A percentile compares a stretch with the other conserved stretches of the same genome.
Evolutionary conservation across 2,888 invertebrate genomes (phyloP).

Genomic region (Nymphalis c-album): DNA sequence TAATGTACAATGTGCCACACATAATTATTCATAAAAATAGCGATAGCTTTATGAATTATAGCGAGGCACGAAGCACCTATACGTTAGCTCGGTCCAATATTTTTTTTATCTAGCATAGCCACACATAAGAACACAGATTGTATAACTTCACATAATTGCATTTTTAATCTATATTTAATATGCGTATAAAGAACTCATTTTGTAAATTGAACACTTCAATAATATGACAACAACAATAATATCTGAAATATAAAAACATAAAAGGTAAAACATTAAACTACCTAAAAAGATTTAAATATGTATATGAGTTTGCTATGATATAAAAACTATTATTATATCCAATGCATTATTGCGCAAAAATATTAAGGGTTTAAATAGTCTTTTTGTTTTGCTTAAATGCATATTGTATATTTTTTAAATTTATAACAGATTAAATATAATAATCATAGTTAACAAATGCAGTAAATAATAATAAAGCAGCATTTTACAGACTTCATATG

Average conservation of each 20-base stretch:
- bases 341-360: conserved; percentile 8
- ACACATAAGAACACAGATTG: conserved; percentile 3
- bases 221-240: conserved; percentile 33
- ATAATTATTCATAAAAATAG: conserved; percentile 7
- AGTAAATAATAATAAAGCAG: background rate
- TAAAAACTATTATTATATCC: conserved; percentile 7
- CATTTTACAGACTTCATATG: background rate
- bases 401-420: background rate
- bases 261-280: conserved; percentile 22
- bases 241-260: conserved; percentile 27
- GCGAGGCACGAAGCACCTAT: conserved; percentile 24
- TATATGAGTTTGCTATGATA: conserved; percentile 8
- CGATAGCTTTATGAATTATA: conserved; percentile 4
- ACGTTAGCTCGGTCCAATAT: conserved; percentile 11
- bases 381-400: background rate
- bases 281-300: conserved; percentile 16
- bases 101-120: conserved; percentile 2
- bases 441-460: conserved; percentile 1
- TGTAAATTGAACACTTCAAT: conserved; percentile 35
- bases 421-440: background rate
- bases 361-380: conserved; percentile 8
- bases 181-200: conserved; percentile 16
- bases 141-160: conserved; percentile 3
- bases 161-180: conserved; percentile 15
- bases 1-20: conserved; percentile 18